Conservation (phyloP, 2,888 invertebrate genomes). For the Ligdia adustata region DNA sequence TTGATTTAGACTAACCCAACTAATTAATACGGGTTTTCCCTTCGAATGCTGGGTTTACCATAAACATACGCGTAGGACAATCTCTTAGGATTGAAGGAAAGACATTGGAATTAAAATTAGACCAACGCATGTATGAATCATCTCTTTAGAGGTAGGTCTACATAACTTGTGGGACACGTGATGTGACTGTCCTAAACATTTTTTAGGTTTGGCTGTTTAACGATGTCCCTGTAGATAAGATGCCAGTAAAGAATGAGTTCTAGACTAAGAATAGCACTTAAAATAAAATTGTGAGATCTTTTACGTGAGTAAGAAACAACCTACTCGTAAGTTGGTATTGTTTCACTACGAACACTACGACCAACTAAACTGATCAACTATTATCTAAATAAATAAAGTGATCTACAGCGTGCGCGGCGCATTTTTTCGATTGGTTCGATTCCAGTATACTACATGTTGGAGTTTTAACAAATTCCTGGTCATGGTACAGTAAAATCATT, state of each 20-base stretch:
- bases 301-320: too few species aligned
- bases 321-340: too few species aligned
- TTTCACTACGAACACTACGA: too few species aligned
- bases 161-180: slow-evolving; percentile 9
- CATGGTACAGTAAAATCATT: too few species aligned
- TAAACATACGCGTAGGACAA: background rate
- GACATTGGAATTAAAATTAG: background rate
- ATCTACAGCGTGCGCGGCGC: too few species aligned
- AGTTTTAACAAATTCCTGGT: too few species aligned
- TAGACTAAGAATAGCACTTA: slow-evolving; percentile 4
- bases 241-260: slow-evolving; percentile 3
- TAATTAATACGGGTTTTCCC: slow-evolving; percentile 3
- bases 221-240: slow-evolving; percentile 21
- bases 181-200: slow-evolving; percentile 10
- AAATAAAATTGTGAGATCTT: slow-evolving; percentile 3
- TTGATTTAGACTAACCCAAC: too few species aligned
- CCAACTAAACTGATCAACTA: too few species aligned
- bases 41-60: background rate
- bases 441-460: too few species aligned
- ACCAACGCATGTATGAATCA: slow-evolving; percentile 10
- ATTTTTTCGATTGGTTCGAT: too few species aligned
- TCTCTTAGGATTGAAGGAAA: background rate
- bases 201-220: background rate
- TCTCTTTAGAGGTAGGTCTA: background rate
- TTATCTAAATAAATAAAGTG: too few species aligned